phyloP scores from a whole-genome alignment of 2,113 vertebrate species.

The Thinocorus orbignyianus region DNA sequence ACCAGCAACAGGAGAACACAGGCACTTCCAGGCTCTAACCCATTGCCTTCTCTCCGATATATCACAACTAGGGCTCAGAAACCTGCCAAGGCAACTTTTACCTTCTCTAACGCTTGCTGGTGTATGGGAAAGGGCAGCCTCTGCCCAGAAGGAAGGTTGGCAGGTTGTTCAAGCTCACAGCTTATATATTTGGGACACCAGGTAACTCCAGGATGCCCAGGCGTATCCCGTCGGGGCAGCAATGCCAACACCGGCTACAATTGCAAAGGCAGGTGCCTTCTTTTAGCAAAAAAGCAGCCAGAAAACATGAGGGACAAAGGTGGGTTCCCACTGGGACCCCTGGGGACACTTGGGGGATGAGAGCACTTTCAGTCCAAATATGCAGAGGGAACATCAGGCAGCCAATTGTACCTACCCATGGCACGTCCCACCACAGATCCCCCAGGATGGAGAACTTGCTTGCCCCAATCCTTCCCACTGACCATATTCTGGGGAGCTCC shows the following conservation, averaged over 20 bases:
- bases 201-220: not conserved
- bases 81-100: not conserved
- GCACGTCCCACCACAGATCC: not conserved
- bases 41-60: not conserved
- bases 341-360: fast-evolving
- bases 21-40: not conserved
- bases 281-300: not conserved
- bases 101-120: not conserved
- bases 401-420: not conserved
- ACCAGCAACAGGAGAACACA: not conserved
- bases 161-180: not conserved
- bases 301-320: not conserved
- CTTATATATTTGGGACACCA: not conserved
- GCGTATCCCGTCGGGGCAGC: not conserved
- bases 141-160: not conserved
- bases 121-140: not conserved
- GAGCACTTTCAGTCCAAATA: not conserved
- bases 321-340: fast-evolving
- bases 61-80: not conserved
- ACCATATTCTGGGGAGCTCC: fast-evolving
- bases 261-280: fast-evolving
- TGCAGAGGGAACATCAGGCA: not conserved
- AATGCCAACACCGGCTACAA: not conserved
- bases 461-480: not conserved
- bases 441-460: fast-evolving